These are phyloP conservation scores for Myotis planiceps DNA, from an alignment of 2,797 vertebrate species.

Conservation along the genomic window DNA sequence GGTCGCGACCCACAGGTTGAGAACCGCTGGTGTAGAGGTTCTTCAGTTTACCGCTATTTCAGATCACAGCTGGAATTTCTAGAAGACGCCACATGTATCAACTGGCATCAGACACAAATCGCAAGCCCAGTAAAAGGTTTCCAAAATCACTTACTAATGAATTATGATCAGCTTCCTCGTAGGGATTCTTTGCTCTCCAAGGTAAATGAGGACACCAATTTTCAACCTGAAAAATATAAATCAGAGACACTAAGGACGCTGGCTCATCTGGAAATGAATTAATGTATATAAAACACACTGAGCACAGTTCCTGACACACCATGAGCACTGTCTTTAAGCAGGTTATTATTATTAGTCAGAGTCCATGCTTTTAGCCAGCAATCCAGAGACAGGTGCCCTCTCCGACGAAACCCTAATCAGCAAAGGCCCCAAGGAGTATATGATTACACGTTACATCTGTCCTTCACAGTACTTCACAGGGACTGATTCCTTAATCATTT, in stretches of 20 bases:
- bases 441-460: neutral
- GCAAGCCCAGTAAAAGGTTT: neutral
- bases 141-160: constrained; percentile 88
- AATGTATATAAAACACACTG: fast-evolving
- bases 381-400: neutral
- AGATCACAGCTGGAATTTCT: neutral
- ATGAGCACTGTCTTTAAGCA: neutral
- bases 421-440: neutral
- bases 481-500: neutral
- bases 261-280: neutral
- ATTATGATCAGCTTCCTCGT: constrained; percentile 92
- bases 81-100: neutral
- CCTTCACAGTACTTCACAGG: neutral
- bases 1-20: too few species aligned
- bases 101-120: neutral
- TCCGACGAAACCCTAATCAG: neutral
- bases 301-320: neutral
- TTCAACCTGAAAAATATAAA: constrained; percentile 93
- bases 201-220: constrained; percentile 99
- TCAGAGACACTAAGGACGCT: neutral
- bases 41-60: neutral
- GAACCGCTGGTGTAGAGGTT: neutral
- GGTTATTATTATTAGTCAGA: neutral
- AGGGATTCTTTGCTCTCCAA: constrained; percentile 94
- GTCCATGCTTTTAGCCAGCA: neutral